phyloP scores from a whole-genome alignment of 2,113 vertebrate species.

The human region GRCh38 chr18:44992501-44993000 shows the following conservation, averaged over 20 bases:
- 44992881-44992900: background rate
- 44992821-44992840: background rate
- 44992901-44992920: slow-evolving; percentile 1
- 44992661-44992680: background rate
- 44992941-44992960: slow-evolving; percentile 17
- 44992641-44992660: background rate
- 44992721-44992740: background rate
- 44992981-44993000: slow-evolving; percentile 44
- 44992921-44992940: background rate
- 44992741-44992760: background rate
- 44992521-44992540: background rate
- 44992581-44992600: background rate
- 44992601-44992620: background rate
- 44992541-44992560: background rate
- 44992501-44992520: background rate
- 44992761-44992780: background rate
- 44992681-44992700: background rate
- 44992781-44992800: background rate
- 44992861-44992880: background rate
- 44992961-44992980: background rate
- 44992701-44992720: background rate
- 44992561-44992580: background rate
- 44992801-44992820: background rate
- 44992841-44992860: background rate
- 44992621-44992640: background rate